Conservation (phyloP, 2,113 vertebrate genomes). For the Stigmatopora argus region DNA sequence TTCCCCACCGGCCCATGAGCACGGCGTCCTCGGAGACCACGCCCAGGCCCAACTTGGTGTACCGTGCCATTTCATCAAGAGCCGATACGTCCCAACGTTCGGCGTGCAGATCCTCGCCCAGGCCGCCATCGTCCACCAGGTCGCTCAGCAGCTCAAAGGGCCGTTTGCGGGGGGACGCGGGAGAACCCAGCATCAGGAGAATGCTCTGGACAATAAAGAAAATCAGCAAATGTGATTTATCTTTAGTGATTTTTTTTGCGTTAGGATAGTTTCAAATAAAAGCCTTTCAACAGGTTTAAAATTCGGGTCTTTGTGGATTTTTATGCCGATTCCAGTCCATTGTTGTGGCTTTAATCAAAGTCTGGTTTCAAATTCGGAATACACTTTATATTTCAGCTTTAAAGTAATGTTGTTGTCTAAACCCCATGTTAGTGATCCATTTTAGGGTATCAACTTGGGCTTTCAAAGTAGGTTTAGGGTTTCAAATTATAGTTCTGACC, state of each 20-base stretch:
- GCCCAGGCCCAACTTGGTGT: slow-evolving; percentile 63
- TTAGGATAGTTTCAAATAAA: too few species aligned
- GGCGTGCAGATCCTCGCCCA: slow-evolving; percentile 63
- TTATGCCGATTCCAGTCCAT: too few species aligned
- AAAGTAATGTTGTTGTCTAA: too few species aligned
- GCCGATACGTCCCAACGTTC: slow-evolving; percentile 72
- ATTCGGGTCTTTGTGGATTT: too few species aligned
- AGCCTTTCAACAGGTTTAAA: too few species aligned
- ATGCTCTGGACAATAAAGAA: slow-evolving; percentile 46
- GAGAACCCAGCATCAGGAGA: slow-evolving; percentile 70
- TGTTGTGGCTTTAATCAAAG: too few species aligned
- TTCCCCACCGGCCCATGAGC: slow-evolving; percentile 60
- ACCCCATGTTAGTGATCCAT: too few species aligned
- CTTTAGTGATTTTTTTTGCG: too few species aligned
- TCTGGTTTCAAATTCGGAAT: not conserved
- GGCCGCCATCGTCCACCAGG: slow-evolving; percentile 68
- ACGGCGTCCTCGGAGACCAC: slow-evolving; percentile 64
- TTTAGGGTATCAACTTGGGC: not conserved
- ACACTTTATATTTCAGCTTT: not conserved
- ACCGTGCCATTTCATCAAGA: slow-evolving; percentile 70
- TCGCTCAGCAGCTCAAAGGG: slow-evolving; percentile 73
- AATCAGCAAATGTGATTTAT: not conserved
- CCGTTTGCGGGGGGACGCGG: slow-evolving; percentile 64
- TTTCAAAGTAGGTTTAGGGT: not conserved
- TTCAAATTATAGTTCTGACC: slow-evolving; percentile 35